Evolutionary conservation across 2,888 invertebrate genomes (phyloP).

Genomic region (Candidula unifasciata): DNA sequence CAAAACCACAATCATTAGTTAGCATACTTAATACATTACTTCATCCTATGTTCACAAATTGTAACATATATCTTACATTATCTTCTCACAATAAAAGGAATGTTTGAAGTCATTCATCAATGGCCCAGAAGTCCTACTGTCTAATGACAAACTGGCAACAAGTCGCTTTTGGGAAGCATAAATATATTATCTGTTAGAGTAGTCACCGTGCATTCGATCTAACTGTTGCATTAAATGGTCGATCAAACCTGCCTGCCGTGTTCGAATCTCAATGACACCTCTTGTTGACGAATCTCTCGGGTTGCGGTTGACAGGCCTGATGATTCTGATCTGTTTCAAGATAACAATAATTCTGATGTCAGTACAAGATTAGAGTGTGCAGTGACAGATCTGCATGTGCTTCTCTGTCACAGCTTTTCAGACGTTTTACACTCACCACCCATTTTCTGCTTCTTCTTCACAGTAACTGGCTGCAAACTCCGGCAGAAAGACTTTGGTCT

Average conservation of each 20-base stretch:
- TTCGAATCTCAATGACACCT: conserved; percentile 62
- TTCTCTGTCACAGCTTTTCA: too few species aligned
- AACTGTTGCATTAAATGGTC: conserved; percentile 70
- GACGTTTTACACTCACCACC: too few species aligned
- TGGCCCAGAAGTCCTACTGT: background rate
- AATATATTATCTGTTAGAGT: conserved; percentile 35
- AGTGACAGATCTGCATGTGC: too few species aligned
- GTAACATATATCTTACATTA: background rate
- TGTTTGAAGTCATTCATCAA: background rate
- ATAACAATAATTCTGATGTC: background rate
- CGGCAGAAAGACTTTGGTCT: too few species aligned
- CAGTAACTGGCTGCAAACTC: too few species aligned
- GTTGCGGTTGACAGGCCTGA: conserved; percentile 51
- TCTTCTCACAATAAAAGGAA: conserved; percentile 7
- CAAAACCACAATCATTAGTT: too few species aligned
- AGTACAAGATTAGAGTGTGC: too few species aligned
- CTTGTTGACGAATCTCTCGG: conserved; percentile 53
- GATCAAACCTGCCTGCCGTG: conserved; percentile 72
- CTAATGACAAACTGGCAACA: background rate
- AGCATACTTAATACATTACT: too few species aligned
- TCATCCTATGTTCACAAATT: background rate
- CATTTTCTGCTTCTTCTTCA: too few species aligned
- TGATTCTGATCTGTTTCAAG: conserved; percentile 24
- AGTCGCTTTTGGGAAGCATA: background rate
- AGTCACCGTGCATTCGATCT: conserved; percentile 59